Percentiles rank a stretch among this genome's conserved stretches.
phyloP scores from a whole-genome alignment of 2,113 vertebrate genomes.

The Procavia capensis region DNA sequence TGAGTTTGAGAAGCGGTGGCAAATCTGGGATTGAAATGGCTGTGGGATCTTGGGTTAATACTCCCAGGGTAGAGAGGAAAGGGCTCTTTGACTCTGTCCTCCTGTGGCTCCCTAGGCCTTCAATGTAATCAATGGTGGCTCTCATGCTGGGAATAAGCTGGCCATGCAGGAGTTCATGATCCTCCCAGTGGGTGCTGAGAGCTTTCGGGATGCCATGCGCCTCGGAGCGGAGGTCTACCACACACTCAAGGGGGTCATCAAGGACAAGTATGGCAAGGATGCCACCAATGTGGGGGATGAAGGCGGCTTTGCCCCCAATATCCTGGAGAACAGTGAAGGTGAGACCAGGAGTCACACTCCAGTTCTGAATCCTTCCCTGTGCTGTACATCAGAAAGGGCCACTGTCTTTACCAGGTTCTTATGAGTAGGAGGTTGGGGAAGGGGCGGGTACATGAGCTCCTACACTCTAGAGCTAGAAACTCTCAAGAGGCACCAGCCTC shows the following conservation, averaged over 20 bases:
- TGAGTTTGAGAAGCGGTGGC: neutral
- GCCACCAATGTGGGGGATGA: slow-evolving; percentile 96
- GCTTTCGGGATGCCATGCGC: slow-evolving; percentile 94
- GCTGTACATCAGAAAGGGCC: neutral
- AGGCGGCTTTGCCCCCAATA: slow-evolving; percentile 95
- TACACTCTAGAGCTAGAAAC: neutral
- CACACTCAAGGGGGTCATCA: slow-evolving; percentile 94
- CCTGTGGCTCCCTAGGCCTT: slow-evolving; percentile 89
- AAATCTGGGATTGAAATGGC: neutral
- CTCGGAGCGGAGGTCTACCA: slow-evolving; percentile 95
- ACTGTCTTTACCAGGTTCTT: neutral
- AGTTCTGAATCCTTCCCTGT: neutral
- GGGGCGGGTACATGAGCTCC: neutral
- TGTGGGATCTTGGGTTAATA: neutral
- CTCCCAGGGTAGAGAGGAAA: neutral
- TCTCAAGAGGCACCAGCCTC: neutral
- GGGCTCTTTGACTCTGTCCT: neutral
- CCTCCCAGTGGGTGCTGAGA: slow-evolving; percentile 95
- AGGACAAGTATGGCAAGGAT: slow-evolving; percentile 96
- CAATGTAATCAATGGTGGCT: slow-evolving; percentile 96
- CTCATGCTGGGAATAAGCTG: slow-evolving; percentile 94
- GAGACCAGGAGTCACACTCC: slow-evolving; percentile 58
- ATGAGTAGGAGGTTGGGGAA: neutral
- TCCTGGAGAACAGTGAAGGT: slow-evolving; percentile 97
- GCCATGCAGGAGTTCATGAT: slow-evolving; percentile 98